Conservation (phyloP, 1,140 invertebrate species). For the Neuroterus valhalla region DNA sequence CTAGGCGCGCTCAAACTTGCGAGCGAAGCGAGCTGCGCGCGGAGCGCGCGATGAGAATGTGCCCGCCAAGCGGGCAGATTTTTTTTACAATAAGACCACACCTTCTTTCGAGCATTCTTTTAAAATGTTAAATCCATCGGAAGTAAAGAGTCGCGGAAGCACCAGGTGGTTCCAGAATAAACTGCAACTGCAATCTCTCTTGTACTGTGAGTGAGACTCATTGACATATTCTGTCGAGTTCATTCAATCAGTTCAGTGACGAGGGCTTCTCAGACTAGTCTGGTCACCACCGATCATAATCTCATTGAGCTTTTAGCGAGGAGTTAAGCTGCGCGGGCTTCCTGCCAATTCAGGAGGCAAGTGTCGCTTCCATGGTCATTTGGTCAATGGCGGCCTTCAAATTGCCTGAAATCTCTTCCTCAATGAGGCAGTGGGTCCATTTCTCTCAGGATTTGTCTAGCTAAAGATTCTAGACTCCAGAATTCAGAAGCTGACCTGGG, state of each 20-base stretch:
- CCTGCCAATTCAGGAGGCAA: conserved; percentile 68
- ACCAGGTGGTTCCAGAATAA: conserved; percentile 1
- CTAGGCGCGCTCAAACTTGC: too few species aligned
- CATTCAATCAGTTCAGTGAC: conserved; percentile 34
- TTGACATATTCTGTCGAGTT: conserved; percentile 25
- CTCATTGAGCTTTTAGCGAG: conserved; percentile 58
- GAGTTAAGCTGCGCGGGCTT: conserved; percentile 66
- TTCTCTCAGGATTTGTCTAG: conserved; percentile 50
- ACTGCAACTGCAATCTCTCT: background rate
- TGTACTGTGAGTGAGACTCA: background rate
- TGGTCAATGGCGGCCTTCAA: conserved; percentile 57
- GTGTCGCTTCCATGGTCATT: conserved; percentile 52
- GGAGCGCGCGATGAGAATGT: too few species aligned
- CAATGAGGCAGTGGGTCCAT: conserved; percentile 55
- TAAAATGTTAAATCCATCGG: too few species aligned
- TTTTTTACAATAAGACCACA: too few species aligned
- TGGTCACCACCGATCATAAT: conserved; percentile 57
- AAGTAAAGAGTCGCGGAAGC: background rate
- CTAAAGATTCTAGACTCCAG: conserved; percentile 45
- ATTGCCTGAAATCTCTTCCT: conserved; percentile 56
- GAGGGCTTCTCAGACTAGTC: conserved; percentile 11
- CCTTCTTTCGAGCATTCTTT: too few species aligned
- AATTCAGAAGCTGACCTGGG: background rate
- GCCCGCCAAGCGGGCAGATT: too few species aligned
- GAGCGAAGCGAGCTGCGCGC: too few species aligned